Base-by-base conservation (phyloP, 2,888 invertebrate species). In the Mesorhabditis sp. region DNA sequence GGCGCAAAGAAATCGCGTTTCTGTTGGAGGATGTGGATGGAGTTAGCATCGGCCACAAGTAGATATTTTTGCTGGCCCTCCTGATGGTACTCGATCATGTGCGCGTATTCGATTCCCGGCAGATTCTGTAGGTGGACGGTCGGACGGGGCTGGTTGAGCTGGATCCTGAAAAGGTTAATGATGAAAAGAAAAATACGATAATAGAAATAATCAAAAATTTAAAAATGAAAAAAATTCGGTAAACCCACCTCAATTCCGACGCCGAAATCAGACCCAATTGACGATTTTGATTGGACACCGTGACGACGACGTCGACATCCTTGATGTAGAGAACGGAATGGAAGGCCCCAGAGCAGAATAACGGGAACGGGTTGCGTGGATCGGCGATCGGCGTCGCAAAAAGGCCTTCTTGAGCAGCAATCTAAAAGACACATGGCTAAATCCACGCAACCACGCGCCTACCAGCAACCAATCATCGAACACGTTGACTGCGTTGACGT, bases 11-110 rank as follows among this genome's bases (percentile, higher is more conserved):
- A 70, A 67, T 83, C 83, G 28, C 74, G 42, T 43, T 79, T 77
- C 71, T 82, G 81, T 62, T 80, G 77, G 15, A 83, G 72, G 42
- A 83, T 69, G 44, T 80, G 75, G n/a, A 84, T 70, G 63, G 77
- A 72, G 7, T 73, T 73, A 13, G 76, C 67, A 65, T 78, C 78
- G 43, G 76, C 73, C 15, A 72, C 71, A 45, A 73, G 61, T 43
- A 78, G 61, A 45, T 70, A 76, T 67, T 66, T 66, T 66, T 66
- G 4, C n/a, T 70, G 70, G 41, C 64, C 63, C 10, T 72, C 70
- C 28, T 71, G 62, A 45, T 72, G 70, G 45, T 72, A 71, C n/a
- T 62, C 62, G 41, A 78, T 66, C 1, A 72, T 50, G 45, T 69
- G 68, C 50, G 74, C 68, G 41, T 74, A 70, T 0, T 50, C 50